Evolutionary conservation across 1,140 invertebrate genomes (phyloP).

Genomic region (Lordiphosa collinella): DNA sequence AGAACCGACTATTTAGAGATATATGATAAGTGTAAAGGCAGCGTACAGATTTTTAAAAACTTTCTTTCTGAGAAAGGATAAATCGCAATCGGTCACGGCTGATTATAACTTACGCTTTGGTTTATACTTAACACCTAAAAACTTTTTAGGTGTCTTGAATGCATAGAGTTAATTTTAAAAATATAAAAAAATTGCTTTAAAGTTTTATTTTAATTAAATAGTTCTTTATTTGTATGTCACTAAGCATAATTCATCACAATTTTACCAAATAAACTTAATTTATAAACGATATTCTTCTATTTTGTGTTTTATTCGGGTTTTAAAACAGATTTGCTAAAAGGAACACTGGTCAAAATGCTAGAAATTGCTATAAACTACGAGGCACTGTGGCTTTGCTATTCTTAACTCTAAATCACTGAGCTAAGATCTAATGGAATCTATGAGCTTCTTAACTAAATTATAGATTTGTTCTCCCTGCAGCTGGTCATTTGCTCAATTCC

Average conservation of each 20-base stretch:
- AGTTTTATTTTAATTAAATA: background rate
- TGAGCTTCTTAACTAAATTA: constrained; percentile 38
- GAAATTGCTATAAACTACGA: constrained; percentile 22
- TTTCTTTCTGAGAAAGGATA: too few species aligned
- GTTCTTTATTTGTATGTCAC: constrained; percentile 10
- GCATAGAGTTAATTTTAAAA: too few species aligned
- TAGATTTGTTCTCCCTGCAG: background rate
- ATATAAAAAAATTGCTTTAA: too few species aligned
- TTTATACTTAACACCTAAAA: too few species aligned
- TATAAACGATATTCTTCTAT: constrained; percentile 2
- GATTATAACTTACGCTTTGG: too few species aligned
- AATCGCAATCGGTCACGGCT: too few species aligned
- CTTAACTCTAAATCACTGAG: constrained; percentile 30
- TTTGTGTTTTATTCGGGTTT: constrained; percentile 14
- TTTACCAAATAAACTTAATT: constrained; percentile 30
- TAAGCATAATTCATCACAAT: constrained; percentile 36
- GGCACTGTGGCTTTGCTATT: constrained; percentile 28
- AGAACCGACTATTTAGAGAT: too few species aligned
- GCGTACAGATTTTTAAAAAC: too few species aligned
- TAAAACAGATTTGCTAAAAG: constrained; percentile 8
- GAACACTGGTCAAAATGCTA: constrained; percentile 36
- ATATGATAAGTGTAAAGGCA: too few species aligned
- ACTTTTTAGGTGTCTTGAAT: too few species aligned
- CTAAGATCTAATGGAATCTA: constrained; percentile 30
- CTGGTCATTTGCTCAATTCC: constrained; percentile 5